These are phyloP conservation scores for Anseranas semipalmata DNA, from an alignment of 2,113 vertebrate species.

Conservation along the genomic window DNA sequence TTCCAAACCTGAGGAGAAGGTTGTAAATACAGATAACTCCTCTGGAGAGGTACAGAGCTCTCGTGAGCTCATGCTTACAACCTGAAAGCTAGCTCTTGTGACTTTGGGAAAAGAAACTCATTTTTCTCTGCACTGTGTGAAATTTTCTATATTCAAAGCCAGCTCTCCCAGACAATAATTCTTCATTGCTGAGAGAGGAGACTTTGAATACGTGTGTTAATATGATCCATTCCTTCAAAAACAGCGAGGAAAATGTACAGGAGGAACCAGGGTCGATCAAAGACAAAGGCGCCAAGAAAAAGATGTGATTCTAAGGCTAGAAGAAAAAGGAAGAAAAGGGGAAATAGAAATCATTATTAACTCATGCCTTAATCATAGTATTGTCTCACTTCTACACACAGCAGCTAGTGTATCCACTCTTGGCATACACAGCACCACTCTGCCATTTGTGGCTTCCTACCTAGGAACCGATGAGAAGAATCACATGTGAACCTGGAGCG, in stretches of 20 bases:
- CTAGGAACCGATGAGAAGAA: neutral
- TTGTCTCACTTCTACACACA: rapidly evolving
- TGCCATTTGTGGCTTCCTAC: neutral
- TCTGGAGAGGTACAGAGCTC: neutral
- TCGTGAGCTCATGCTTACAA: neutral
- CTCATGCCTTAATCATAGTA: neutral
- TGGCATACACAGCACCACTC: neutral
- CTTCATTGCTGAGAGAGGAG: neutral
- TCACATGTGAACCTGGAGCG: neutral
- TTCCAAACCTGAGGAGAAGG: neutral
- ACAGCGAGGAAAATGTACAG: neutral
- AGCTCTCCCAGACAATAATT: neutral
- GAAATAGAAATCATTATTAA: neutral
- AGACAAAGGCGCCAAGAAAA: neutral
- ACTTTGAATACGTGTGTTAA: neutral
- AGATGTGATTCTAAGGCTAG: neutral
- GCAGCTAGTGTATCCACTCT: neutral
- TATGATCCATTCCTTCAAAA: neutral
- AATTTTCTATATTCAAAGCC: neutral
- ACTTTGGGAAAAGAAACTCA: neutral
- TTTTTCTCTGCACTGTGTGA: neutral
- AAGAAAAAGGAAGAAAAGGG: neutral
- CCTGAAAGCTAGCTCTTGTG: neutral
- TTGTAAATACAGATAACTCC: neutral
- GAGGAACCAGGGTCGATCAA: neutral